Percentiles rank a stretch among this genome's conserved stretches.
phyloP scores from a whole-genome alignment of 2,113 vertebrate species.

The Laticauda colubrina region DNA sequence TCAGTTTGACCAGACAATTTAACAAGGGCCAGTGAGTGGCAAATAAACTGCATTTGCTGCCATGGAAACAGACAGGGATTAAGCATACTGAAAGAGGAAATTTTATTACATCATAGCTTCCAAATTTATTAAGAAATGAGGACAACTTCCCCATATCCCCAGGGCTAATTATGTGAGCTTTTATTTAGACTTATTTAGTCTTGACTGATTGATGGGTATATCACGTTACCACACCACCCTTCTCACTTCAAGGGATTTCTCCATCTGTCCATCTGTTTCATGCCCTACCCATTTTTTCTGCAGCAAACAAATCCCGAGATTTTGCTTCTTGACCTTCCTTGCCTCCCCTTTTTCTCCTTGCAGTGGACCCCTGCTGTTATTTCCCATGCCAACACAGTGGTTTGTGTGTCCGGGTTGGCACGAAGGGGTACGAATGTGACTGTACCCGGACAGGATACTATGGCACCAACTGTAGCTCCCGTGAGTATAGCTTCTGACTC shows the following conservation, averaged over 20 bases:
- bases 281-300: not conserved
- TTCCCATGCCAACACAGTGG: conserved; percentile 90
- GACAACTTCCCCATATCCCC: not conserved
- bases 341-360: not conserved
- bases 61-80: not conserved
- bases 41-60: not conserved
- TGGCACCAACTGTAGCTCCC: conserved; percentile 84
- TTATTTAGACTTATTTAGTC: not conserved
- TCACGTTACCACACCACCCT: not conserved
- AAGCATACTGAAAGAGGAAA: not conserved
- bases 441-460: conserved; percentile 87
- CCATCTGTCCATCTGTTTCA: not conserved
- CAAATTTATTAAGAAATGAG: not conserved
- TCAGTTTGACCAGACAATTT: not conserved
- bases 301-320: not conserved
- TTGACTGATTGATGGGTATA: not conserved
- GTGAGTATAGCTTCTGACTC: conserved; percentile 72
- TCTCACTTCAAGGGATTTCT: not conserved
- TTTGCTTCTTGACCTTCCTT: not conserved
- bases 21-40: not conserved
- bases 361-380: conserved; percentile 93
- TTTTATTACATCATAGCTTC: not conserved
- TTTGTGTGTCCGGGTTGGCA: conserved; percentile 79
- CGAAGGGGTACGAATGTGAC: conserved; percentile 82
- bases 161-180: not conserved